Evolutionary conservation across 2,113 vertebrate genomes (phyloP).

Genomic region (Xiphias gladius): DNA sequence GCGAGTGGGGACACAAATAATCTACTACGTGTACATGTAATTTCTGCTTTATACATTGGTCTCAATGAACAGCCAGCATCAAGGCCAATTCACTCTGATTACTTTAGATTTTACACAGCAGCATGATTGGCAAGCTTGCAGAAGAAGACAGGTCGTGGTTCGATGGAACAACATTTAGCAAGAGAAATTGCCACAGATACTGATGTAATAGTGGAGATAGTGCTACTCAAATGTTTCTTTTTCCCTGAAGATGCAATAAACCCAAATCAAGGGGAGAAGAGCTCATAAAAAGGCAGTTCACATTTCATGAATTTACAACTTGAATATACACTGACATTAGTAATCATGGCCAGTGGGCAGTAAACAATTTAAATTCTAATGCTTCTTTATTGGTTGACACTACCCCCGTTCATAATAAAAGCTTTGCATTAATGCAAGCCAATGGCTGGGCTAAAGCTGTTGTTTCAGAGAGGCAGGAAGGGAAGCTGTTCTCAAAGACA

Average conservation of each 20-base stretch:
- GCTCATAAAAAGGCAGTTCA: conserved; percentile 5
- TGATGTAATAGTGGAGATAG: neutral
- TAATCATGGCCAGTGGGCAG: conserved; percentile 27
- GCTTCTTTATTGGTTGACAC: conserved; percentile 21
- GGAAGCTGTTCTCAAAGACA: conserved; percentile 66
- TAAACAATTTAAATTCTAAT: conserved; percentile 49
- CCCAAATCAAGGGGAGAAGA: conserved; percentile 16
- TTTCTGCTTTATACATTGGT: conserved; percentile 23
- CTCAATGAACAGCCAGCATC: conserved; percentile 19
- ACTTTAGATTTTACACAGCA: conserved; percentile 7
- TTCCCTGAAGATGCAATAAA: conserved; percentile 1
- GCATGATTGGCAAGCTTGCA: conserved; percentile 5
- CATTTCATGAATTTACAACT: conserved; percentile 37
- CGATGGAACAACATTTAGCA: neutral
- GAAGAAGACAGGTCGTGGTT: conserved; percentile 32
- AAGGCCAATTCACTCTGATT: conserved; percentile 9
- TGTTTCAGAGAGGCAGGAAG: conserved; percentile 44
- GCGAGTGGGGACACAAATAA: conserved; percentile 62
- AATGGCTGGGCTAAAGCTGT: conserved; percentile 37
- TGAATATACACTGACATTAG: neutral
- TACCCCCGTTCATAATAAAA: conserved; percentile 48
- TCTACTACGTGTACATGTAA: conserved; percentile 38
- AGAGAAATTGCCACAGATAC: neutral
- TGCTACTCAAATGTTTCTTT: neutral
- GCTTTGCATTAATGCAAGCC: conserved; percentile 35